Conservation (phyloP, 2,888 invertebrate species). For the Cylindroiulus punctatus region DNA sequence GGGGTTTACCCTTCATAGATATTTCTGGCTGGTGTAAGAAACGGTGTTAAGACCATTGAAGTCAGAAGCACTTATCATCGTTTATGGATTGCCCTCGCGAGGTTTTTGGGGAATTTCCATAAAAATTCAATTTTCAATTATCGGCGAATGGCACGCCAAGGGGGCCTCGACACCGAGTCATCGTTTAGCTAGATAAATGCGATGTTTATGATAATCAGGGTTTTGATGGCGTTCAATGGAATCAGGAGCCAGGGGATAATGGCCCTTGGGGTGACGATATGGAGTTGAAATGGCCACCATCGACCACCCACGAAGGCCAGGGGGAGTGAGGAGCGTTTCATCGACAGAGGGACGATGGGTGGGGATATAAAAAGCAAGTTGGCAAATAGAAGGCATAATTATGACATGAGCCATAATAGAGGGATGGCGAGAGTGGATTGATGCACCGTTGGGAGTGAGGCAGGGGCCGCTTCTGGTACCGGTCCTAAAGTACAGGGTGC, state of each 20-base stretch:
- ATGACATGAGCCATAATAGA: slow-evolving; percentile 11
- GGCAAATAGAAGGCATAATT: slow-evolving; percentile 10
- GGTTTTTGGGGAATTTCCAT: slow-evolving; percentile 40
- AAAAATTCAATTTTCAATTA: slow-evolving; percentile 52
- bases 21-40: too few relatives aligned
- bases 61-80: too few relatives aligned
- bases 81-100: not conserved
- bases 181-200: slow-evolving; percentile 49
- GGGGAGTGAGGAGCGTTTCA: not conserved
- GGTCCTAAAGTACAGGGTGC: not conserved
- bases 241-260: slow-evolving; percentile 5
- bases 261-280: not conserved
- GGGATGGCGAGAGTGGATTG: not conserved
- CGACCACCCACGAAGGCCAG: not conserved
- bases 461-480: not conserved
- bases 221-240: not conserved
- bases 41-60: too few relatives aligned
- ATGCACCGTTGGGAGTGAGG: slow-evolving; percentile 5
- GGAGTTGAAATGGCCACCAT: slow-evolving; percentile 9
- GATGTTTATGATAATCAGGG: slow-evolving; percentile 49
- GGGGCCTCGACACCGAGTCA: slow-evolving; percentile 16
- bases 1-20: too few relatives aligned
- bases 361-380: not conserved
- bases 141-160: slow-evolving; percentile 27
- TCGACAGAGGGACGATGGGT: not conserved